Percentiles rank a stretch among this genome's conserved stretches.
Evolutionary conservation across 2,797 vertebrate species (phyloP).

Genomic region (Acanthis flammea): DNA sequence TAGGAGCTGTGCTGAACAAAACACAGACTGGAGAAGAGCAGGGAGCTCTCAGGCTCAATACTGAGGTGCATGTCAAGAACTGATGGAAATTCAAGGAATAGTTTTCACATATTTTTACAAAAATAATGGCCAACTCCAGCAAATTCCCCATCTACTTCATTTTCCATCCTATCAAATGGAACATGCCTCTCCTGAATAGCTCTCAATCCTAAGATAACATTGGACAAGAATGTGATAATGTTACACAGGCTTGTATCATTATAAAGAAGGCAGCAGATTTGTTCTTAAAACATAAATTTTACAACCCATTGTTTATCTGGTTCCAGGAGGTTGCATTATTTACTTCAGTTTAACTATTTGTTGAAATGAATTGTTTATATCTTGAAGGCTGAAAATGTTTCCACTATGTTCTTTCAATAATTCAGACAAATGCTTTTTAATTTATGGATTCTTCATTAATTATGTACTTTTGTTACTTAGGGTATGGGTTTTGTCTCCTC

Average conservation of each 20-base stretch:
- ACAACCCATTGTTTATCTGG: background rate
- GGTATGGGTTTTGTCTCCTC: background rate
- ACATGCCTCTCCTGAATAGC: background rate
- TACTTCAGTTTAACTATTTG: background rate
- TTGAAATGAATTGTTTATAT: background rate
- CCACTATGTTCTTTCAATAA: background rate
- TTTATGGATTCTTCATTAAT: background rate
- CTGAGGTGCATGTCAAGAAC: background rate
- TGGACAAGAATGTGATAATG: background rate
- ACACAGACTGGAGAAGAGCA: background rate
- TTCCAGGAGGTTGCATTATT: background rate
- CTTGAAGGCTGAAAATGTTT: background rate
- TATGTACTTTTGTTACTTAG: background rate
- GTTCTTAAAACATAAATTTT: background rate
- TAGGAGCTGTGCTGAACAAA: background rate
- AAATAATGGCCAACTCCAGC: background rate
- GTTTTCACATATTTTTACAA: background rate
- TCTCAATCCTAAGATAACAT: background rate
- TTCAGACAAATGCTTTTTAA: background rate
- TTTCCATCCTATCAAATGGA: background rate
- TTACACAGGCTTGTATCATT: background rate
- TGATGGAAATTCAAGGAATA: background rate
- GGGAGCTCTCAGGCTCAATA: background rate
- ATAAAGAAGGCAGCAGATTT: background rate
- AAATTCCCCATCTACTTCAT: background rate